Percentiles rank a stretch among this genome's conserved stretches.
Evolutionary conservation across 2,888 invertebrate genomes (phyloP).

Genomic region (Antheraea yamamai): DNA sequence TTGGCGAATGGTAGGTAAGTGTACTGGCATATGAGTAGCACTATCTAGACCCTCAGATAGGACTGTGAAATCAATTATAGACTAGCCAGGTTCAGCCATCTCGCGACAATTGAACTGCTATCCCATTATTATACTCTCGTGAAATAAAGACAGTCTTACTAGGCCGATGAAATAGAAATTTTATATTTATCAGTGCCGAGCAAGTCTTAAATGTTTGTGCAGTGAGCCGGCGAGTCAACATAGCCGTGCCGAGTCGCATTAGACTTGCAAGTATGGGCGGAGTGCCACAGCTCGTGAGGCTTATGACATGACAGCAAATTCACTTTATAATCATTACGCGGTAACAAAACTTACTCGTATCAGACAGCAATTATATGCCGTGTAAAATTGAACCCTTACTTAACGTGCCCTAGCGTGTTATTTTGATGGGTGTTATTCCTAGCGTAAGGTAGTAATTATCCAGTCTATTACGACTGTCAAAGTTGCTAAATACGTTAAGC

Average conservation of each 20-base stretch:
- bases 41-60: too few species aligned
- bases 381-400: background rate
- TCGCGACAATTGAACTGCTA: background rate
- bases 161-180: background rate
- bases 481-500: background rate
- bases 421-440: too few species aligned
- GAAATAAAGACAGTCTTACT: background rate
- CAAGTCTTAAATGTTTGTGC: background rate
- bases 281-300: background rate
- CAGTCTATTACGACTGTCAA: too few species aligned
- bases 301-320: background rate
- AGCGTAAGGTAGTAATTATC: too few species aligned
- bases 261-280: conserved; percentile 1
- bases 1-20: background rate
- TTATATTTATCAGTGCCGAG: background rate
- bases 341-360: background rate
- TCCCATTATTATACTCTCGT: background rate
- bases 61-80: too few species aligned
- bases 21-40: background rate
- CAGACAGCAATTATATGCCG: background rate
- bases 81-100: background rate
- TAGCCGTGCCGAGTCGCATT: background rate
- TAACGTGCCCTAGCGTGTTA: too few species aligned
- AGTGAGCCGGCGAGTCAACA: conserved; percentile 10
- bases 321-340: background rate